Base-by-base conservation (phyloP, 2,113 vertebrate species). In the Aix galericulata region DNA sequence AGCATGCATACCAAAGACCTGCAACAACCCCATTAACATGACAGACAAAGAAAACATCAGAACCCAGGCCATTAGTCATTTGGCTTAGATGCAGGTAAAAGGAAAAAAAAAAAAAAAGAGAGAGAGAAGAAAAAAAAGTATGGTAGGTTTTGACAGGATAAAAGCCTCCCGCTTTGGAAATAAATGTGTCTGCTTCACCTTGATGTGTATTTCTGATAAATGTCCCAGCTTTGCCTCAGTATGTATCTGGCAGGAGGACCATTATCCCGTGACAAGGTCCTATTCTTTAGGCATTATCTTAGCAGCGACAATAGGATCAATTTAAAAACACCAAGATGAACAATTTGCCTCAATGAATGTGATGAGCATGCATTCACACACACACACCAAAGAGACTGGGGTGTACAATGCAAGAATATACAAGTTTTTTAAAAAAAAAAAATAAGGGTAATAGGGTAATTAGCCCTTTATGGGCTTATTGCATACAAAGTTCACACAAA, bases 141-240 rank as follows among this genome's bases (percentile, higher is more conserved):
- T 1, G 31, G 67, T 50, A 53, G 34, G 26, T 69, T 91, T 50
- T 92, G 84, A 92, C 83, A 95, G 42, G 60, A 52, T 91, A 77
- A 96, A 96, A 92, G 63, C 52, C 71, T 48, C 15, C 34, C 83
- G 21, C 62, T 94, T 89, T 71, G 36, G 88, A 86, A 89, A 88
- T 78, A 55, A 94, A 89, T n/a, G 38, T 17, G 16, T 83, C 44
- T 80, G 26, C 67, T 91, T 95, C 88, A 91, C 89, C 88, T 86
- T 44, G 69, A 38, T 81, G 80, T 17, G 92, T 55, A 48, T 94
- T 96, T 87, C 86, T 92, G 89, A 96, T 66, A 83, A 93, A 84
- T 75, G 36, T 38, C 59, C 76, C 74, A 44, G 53, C 17, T 95
- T 75, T 83, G 10, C 34, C 60, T 75, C 62, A 25, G 1, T 46